Evolutionary conservation across 2,113 vertebrate species (phyloP), one percentile per base, ranked within the genome.

Genomic region (Eulacestoma nigropectus): DNA sequence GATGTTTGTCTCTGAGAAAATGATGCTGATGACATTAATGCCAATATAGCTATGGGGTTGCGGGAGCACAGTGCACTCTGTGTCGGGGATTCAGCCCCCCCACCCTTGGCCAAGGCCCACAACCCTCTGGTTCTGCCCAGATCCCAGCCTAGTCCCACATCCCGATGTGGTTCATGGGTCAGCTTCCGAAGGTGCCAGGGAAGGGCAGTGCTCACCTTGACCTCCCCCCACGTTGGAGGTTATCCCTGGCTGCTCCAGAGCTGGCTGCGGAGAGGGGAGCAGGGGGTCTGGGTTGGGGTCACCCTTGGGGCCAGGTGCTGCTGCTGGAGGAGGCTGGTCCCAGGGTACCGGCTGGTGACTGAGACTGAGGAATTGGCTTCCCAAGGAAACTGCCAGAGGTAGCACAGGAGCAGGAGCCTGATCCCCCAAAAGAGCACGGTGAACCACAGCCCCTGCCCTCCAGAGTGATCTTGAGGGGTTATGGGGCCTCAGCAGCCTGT

Each of bases 11-110:
- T 65, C 22, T 35, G 69, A 44, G 65, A 87, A 39, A 41, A 49
- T 75, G 44, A 46, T 53, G 75, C n/a, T 75, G 79, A 33, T 10
- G 14, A 27, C 12, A 1, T 23, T 37, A 39, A n/a, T 1, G 17
- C 21, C 17, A 19, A 4, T 3, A 8, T 41, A 56, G 53, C 35
- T 60, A 25, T 16, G n/a, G 16, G 55, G 39, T 32, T 0, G 0
- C 39, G 8, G 3, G 2, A 14, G 3, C 27, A 11, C 4, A 11
- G 23, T 4, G 4, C 3, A 1, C 4, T 82, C 8, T 22, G 0
- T 23, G 18, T 16, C 1, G 16, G 19, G 27, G 13, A 15, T 41
- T 50, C 30, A 57, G 73, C 39, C 18, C 22, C 22, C 10, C 7
- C 26, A 32, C 49, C 27, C 60, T 42, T 62, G 49, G 21, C 33